Conservation (phyloP, 2,797 vertebrate genomes). For the Myotis findleyi region DNA sequence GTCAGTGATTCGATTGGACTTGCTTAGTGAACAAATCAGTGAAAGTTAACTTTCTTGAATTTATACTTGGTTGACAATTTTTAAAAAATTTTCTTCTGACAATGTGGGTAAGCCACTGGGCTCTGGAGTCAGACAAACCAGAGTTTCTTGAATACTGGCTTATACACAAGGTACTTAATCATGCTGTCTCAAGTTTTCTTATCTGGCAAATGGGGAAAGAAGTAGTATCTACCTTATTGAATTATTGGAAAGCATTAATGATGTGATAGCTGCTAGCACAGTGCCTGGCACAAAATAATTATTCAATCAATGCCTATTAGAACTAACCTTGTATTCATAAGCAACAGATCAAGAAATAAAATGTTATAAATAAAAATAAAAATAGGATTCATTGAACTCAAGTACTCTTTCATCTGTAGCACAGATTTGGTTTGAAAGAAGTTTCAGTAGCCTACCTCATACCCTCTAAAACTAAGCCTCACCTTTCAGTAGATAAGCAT, state of each 20-base stretch:
- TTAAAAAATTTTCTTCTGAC: neutral
- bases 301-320: slow-evolving; percentile 53
- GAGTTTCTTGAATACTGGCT: slow-evolving; percentile 51
- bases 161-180: slow-evolving; percentile 29
- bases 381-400: slow-evolving; percentile 10
- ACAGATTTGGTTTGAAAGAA: slow-evolving; percentile 36
- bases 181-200: slow-evolving; percentile 17
- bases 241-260: slow-evolving; percentile 7
- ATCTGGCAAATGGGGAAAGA: slow-evolving; percentile 38
- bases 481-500: slow-evolving; percentile 54
- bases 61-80: neutral
- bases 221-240: neutral
- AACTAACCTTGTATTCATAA: slow-evolving; percentile 38
- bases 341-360: slow-evolving; percentile 2
- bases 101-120: neutral
- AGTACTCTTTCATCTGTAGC: slow-evolving; percentile 11
- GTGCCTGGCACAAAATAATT: slow-evolving; percentile 52
- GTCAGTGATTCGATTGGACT: slow-evolving; percentile 7
- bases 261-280: neutral
- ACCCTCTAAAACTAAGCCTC: slow-evolving; percentile 44
- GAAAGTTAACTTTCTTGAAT: slow-evolving; percentile 22
- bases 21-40: slow-evolving; percentile 44
- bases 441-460: slow-evolving; percentile 1
- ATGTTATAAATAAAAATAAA: slow-evolving; percentile 41
- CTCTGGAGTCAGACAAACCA: slow-evolving; percentile 16